These are phyloP conservation scores for Eulemur rufifrons DNA, from an alignment of 2,113 vertebrate genomes.

Conservation along the genomic window DNA sequence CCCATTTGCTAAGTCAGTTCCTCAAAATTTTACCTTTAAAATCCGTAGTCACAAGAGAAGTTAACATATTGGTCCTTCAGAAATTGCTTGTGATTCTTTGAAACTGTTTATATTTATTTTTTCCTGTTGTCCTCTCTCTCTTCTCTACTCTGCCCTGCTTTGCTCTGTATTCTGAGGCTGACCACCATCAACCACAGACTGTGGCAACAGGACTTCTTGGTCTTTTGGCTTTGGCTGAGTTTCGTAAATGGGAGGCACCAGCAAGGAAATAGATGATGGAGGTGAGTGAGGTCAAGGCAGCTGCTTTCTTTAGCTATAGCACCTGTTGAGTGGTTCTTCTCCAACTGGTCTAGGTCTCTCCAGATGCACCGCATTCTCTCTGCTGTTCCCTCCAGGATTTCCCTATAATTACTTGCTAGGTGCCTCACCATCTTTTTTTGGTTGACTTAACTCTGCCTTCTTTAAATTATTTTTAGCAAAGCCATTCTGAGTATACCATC, in stretches of 20 bases:
- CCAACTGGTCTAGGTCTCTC: neutral
- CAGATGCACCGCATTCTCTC: neutral
- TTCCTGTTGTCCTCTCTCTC: neutral
- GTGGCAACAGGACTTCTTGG: neutral
- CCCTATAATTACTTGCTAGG: neutral
- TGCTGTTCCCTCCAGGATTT: neutral
- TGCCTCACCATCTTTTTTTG: neutral
- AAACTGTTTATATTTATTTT: neutral
- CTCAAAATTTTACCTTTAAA: neutral
- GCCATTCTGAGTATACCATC: neutral
- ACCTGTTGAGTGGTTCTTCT: accelerated
- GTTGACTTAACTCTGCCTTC: neutral
- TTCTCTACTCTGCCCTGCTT: neutral
- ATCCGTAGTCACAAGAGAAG: neutral
- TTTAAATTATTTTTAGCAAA: neutral
- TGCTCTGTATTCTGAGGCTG: neutral
- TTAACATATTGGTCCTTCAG: neutral
- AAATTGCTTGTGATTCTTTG: neutral
- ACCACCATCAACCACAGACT: too few relatives aligned
- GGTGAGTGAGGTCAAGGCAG: neutral
- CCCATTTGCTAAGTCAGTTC: neutral
- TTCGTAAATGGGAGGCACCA: neutral
- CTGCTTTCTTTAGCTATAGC: neutral
- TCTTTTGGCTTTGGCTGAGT: neutral
- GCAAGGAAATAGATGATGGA: neutral